A percentile compares a stretch with the other conserved stretches of the same genome.
Conservation (phyloP, 2,797 vertebrate genomes). For the Gallirallus australis region DNA sequence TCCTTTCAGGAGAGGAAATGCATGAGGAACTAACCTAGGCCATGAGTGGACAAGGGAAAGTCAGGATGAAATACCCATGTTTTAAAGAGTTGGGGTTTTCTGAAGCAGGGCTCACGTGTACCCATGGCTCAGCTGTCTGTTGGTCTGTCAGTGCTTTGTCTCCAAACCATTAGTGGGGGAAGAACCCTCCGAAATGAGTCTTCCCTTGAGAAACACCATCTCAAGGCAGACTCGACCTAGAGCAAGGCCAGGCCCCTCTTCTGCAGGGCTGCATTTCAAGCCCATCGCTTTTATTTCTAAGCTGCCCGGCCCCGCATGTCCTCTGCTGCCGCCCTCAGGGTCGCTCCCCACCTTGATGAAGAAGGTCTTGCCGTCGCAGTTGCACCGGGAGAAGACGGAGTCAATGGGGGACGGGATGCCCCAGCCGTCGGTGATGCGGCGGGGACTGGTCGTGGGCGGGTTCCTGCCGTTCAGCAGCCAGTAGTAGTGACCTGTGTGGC, state of each 20-base stretch:
- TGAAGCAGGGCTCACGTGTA: fast-evolving
- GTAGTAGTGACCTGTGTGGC: conserved; percentile 89
- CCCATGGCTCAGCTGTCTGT: too few species aligned
- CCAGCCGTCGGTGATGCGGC: conserved; percentile 88
- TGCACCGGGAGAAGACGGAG: conserved; percentile 93
- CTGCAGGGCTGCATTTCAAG: fast-evolving
- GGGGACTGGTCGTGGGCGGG: conserved; percentile 79
- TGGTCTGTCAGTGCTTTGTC: neutral
- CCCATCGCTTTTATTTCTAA: fast-evolving
- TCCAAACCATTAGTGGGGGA: neutral
- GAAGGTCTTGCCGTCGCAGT: conserved; percentile 95
- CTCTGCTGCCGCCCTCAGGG: too few species aligned
- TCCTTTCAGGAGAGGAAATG: neutral
- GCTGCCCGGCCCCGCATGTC: neutral
- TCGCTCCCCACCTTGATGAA: conserved; percentile 89
- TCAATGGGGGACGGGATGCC: conserved; percentile 95
- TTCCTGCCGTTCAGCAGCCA: conserved; percentile 86
- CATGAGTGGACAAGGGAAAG: neutral
- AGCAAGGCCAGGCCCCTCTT: neutral
- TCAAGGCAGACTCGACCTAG: too few species aligned
- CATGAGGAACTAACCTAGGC: neutral
- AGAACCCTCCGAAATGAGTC: fast-evolving
- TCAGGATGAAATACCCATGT: fast-evolving
- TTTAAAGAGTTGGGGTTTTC: neutral
- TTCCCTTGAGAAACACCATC: neutral